phyloP scores from a whole-genome alignment of 2,888 invertebrate genomes.

The Bembecia ichneumoniformis region DNA sequence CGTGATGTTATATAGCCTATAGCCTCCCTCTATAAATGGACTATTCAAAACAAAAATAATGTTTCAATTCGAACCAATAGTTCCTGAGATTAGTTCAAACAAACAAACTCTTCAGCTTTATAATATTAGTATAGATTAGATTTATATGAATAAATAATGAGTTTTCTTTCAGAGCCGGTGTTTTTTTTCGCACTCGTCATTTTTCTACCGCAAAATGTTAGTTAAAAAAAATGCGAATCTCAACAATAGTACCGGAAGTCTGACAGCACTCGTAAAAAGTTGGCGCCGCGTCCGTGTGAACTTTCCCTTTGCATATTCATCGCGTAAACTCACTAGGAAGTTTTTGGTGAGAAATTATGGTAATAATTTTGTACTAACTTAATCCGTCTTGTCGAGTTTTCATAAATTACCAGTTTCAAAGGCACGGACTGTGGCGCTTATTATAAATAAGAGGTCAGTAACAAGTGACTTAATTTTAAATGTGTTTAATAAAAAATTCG shows the following conservation, averaged over 20 bases:
- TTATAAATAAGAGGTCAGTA: background rate
- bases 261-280: conserved; percentile 62
- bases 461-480: no score
- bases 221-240: conserved; percentile 46
- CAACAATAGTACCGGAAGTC: conserved; percentile 48
- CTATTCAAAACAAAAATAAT: no score
- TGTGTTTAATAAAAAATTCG: no score
- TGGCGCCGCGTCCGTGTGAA: conserved; percentile 47
- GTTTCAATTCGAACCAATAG: no score
- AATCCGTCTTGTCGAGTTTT: conserved; percentile 51
- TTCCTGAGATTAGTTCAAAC: no score
- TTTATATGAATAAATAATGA: no score
- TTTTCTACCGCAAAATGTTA: background rate
- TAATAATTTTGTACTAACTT: conserved; percentile 65
- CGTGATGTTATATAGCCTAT: no score
- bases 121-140: no score
- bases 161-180: no score
- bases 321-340: conserved; percentile 58
- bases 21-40: no score
- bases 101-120: no score
- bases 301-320: conserved; percentile 67
- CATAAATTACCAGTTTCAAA: conserved; percentile 44
- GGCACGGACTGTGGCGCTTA: conserved; percentile 22
- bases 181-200: background rate
- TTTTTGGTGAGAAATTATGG: conserved; percentile 68